A percentile compares a stretch with the other conserved stretches of the same genome.
These are phyloP conservation scores for Eulemur rubriventer DNA, from an alignment of 2,797 vertebrate species.

Conservation along the genomic window DNA sequence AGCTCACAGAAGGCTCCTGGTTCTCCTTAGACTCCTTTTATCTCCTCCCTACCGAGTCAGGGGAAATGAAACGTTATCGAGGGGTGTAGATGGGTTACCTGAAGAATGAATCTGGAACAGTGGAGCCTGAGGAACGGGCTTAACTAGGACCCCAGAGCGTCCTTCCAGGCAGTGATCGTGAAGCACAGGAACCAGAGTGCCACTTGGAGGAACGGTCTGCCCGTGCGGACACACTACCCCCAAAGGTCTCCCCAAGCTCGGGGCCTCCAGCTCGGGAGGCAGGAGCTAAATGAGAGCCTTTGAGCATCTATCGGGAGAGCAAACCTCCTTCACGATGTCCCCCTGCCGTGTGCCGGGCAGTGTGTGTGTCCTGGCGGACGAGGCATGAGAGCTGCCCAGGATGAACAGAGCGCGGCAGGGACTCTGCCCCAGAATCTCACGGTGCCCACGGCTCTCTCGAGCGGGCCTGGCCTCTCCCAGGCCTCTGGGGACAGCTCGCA, in stretches of 20 bases:
- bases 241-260: background rate
- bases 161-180: background rate
- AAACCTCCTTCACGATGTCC: too few relatives aligned
- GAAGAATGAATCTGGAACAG: background rate
- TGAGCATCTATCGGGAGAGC: background rate
- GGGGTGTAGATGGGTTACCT: background rate
- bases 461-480: background rate
- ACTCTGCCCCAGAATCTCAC: background rate
- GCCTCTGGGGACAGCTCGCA: constrained; percentile 40
- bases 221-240: background rate
- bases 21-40: background rate
- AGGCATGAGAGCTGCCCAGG: background rate
- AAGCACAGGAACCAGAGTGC: background rate
- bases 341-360: background rate
- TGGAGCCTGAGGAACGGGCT: background rate
- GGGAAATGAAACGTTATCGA: background rate
- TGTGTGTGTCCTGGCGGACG: fast-evolving
- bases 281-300: background rate
- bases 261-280: background rate
- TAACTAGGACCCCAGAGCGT: too few relatives aligned
- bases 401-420: background rate
- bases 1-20: background rate
- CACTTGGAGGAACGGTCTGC: too few relatives aligned
- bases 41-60: background rate
- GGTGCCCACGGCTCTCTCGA: background rate